Conservation (phyloP, 1,140 invertebrate species). For the Proctacanthus coquilletti region DNA sequence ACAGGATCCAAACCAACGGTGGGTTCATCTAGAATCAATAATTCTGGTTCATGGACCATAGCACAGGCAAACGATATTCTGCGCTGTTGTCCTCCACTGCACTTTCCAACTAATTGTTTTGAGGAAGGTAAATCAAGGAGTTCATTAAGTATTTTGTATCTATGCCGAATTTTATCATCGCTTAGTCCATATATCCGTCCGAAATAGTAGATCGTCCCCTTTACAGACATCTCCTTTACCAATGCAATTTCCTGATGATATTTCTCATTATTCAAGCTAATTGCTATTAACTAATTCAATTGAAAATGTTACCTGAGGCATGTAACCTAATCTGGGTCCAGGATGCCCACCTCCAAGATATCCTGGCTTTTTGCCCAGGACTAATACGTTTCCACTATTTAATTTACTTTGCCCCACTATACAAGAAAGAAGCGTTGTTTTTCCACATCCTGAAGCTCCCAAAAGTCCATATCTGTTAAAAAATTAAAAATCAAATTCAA, state of each 20-base stretch:
- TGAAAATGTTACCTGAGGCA: constrained; percentile 51
- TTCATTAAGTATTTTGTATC: constrained; percentile 50
- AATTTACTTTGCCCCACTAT: constrained; percentile 63
- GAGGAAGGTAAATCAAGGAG: constrained; percentile 58
- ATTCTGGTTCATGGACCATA: constrained; percentile 71
- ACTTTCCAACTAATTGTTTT: constrained; percentile 41
- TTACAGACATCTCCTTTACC: constrained; percentile 72
- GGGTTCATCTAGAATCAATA: constrained; percentile 83
- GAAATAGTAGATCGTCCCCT: constrained; percentile 76
- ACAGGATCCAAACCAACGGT: constrained; percentile 86
- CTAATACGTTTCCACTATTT: constrained; percentile 58
- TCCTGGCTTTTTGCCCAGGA: constrained; percentile 63
- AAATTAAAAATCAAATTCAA: constrained; percentile 1
- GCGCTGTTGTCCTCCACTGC: constrained; percentile 79
- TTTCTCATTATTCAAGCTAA: background rate
- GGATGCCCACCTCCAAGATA: constrained; percentile 56
- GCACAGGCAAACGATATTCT: constrained; percentile 75
- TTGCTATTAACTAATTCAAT: no score
- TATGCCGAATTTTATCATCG: constrained; percentile 41
- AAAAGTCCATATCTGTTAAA: constrained; percentile 64
- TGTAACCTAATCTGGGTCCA: constrained; percentile 65
- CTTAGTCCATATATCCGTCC: constrained; percentile 71
- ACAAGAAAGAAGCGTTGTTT: constrained; percentile 73
- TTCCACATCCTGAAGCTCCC: constrained; percentile 70
- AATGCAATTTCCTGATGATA: constrained; percentile 64